Evolutionary conservation across 2,113 vertebrate species (phyloP).

Genomic region (Sterrhoptilus dennistouni): DNA sequence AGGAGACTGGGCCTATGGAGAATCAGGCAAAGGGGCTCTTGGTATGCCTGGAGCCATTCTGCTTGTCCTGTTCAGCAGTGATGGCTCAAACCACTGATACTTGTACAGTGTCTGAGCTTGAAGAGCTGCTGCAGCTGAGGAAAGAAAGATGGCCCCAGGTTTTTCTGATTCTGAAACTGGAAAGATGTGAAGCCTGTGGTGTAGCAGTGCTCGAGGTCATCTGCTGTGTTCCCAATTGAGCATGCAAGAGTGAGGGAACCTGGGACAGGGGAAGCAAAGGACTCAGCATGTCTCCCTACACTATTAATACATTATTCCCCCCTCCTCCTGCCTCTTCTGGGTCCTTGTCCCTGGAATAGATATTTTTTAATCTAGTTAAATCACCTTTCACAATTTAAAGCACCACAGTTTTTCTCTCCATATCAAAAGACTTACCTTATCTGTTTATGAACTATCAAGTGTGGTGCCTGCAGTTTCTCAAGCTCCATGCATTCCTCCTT

Average conservation of each 20-base stretch:
- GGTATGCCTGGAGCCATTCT: neutral
- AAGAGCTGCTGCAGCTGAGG: neutral
- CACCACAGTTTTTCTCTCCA: neutral
- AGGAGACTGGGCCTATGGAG: rapidly evolving
- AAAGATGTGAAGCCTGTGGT: neutral
- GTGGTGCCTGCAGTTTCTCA: slow-evolving; percentile 2
- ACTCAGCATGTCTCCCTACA: rapidly evolving
- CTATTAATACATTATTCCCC: neutral
- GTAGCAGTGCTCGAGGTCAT: neutral
- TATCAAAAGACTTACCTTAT: neutral
- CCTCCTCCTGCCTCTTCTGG: neutral
- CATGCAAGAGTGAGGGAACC: neutral
- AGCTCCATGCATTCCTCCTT: neutral
- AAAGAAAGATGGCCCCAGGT: neutral
- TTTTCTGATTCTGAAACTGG: neutral
- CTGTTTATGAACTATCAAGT: slow-evolving; percentile 5
- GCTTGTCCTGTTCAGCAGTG: neutral
- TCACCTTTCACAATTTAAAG: neutral
- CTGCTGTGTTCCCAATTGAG: neutral
- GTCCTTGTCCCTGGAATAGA: neutral
- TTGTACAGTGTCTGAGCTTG: neutral
- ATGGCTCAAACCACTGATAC: neutral
- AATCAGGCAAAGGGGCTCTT: neutral
- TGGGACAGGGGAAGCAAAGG: neutral
- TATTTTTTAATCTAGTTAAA: neutral